Percentiles rank a stretch among this genome's conserved stretches.
These are phyloP conservation scores for Spongilla lacustris DNA, from an alignment of 37 sponge, comb jelly and placozoan genomes.

Conservation along the genomic window DNA sequence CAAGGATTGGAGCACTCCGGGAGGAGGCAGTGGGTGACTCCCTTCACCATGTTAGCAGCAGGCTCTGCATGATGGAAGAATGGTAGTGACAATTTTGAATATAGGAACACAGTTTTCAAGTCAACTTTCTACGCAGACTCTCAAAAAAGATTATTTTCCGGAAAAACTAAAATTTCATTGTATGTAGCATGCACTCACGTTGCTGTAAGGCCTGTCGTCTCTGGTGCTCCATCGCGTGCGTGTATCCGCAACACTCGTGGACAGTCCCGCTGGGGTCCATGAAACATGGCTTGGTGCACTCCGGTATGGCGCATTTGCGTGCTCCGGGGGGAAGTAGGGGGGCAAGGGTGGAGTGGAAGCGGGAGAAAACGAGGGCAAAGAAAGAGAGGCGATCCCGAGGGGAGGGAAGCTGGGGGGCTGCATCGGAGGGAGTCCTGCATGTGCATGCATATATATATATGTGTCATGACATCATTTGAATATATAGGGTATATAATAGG, in stretches of 20 bases:
- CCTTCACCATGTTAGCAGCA: conserved; percentile 54
- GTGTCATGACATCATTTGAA: too few species aligned
- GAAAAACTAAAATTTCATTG: too few species aligned
- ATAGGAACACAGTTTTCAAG: too few species aligned
- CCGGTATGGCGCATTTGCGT: conserved; percentile 61
- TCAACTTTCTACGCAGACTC: too few species aligned
- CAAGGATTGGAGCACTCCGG: conserved; percentile 67
- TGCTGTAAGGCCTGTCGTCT: conserved; percentile 60
- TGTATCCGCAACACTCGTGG: conserved; percentile 78
- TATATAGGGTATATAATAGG: too few species aligned
- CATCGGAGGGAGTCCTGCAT: not conserved
- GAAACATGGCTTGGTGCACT: conserved; percentile 56
- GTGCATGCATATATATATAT: too few species aligned
- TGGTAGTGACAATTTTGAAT: too few species aligned
- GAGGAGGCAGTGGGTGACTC: conserved; percentile 83
- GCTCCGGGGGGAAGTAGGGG: not conserved
- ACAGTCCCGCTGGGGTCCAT: conserved; percentile 65
- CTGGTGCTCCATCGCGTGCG: conserved; percentile 89
- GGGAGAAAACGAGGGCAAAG: not conserved
- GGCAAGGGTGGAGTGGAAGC: not conserved
- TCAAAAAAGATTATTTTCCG: too few species aligned
- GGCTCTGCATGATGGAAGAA: not conserved
- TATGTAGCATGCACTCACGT: conserved; percentile 19
- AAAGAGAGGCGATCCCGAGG: too few species aligned
- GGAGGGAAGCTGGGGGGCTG: not conserved